Conservation (phyloP, 2,113 vertebrate genomes). For the Xenopus laevis region DNA sequence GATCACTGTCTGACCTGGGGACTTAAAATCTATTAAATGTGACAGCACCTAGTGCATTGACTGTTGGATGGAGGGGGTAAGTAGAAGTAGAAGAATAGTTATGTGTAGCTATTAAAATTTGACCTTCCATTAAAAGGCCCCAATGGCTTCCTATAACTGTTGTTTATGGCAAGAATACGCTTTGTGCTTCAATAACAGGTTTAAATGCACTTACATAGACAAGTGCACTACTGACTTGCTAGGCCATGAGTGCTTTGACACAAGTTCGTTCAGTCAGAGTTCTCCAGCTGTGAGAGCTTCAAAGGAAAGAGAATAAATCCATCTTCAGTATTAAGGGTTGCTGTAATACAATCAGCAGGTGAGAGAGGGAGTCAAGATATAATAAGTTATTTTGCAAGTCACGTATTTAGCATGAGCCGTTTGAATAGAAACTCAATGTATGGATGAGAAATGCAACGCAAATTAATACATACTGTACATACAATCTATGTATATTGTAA, state of each 20-base stretch:
- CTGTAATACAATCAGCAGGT: conserved; percentile 7
- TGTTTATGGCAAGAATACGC: neutral
- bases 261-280: neutral
- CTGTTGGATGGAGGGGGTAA: conserved; percentile 11
- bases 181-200: neutral
- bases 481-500: too few relatives aligned
- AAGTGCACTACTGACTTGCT: neutral
- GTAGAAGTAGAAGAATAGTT: conserved; percentile 32
- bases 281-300: conserved; percentile 7
- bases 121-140: conserved; percentile 42
- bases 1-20: conserved; percentile 42
- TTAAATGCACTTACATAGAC: neutral
- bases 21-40: conserved; percentile 50
- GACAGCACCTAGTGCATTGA: conserved; percentile 24
- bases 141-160: neutral
- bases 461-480: too few relatives aligned
- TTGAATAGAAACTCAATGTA: neutral
- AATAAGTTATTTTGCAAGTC: neutral
- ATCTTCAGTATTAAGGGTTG: conserved; percentile 10
- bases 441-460: too few relatives aligned
- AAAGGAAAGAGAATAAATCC: neutral
- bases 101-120: conserved; percentile 18
- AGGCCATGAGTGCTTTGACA: neutral
- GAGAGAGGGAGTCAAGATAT: neutral
- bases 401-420: fast-evolving